Base-by-base conservation (phyloP, 2,797 vertebrate species). In the Varecia variegata region DNA sequence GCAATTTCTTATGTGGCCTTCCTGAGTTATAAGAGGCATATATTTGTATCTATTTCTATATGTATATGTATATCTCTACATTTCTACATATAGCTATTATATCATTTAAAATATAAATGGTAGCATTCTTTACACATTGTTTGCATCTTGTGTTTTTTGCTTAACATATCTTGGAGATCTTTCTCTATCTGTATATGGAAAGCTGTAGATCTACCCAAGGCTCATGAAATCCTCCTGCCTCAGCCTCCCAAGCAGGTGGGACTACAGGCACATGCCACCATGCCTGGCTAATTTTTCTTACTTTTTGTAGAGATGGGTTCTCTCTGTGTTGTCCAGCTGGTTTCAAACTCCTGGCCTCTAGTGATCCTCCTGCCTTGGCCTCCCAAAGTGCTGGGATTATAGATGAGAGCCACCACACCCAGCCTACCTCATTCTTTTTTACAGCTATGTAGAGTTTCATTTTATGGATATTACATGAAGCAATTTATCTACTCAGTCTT, bases 111-210 rank as follows among this genome's bases (percentile, higher is more conserved):
- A 65, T 13, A 84, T 76, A 95, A 81, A 70, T 81, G 27, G 18
- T 38, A 65, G 7, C 79, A 45, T 25, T 96, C 40, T 86, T 93
- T 71, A 50, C 21, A 92, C 23, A 65, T 35, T 18, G n/a, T 76
- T 87, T 88, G 7, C 25, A 60, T 88, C 43, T 74, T 88, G 23
- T 84, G 58, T 68, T 87, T 92, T 96, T 96, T 47, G 9, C 23
- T 94, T 56, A 60, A 45, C 12, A 12, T 84, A 15, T 88, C 71
- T 81, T 88, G 20, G 30, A 84, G 25, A 50, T 27, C 40, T 88
- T 94, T 84, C 47, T 65, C 23, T 85, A 68, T 67, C 20, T 60
- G 43, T n/a, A 50, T 74, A 17, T 14, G 27, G n/a, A 80, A 35
- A 89, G 20, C n/a, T 54, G 52, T 25, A 88, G 38, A 52, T 58